Percentiles rank a stretch among this genome's conserved stretches.
phyloP scores from a whole-genome alignment of 1,140 invertebrate genomes.

The Drosophila repletoides region DNA sequence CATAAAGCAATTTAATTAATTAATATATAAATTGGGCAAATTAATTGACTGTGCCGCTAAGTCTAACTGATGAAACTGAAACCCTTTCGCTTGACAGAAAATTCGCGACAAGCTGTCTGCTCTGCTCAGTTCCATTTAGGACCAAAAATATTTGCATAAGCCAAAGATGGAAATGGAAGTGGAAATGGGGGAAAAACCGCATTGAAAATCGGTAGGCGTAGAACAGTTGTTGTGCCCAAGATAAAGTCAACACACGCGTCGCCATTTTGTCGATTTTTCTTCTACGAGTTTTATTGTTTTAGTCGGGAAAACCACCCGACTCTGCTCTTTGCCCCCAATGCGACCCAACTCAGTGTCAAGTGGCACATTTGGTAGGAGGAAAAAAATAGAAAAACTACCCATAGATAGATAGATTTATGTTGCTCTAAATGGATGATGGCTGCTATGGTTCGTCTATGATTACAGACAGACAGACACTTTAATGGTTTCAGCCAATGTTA shows the following conservation, averaged over 20 bases:
- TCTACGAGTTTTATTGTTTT: slow-evolving; percentile 57
- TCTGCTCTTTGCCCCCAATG: not conserved
- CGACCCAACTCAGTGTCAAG: slow-evolving; percentile 11
- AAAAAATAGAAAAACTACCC: slow-evolving; percentile 3
- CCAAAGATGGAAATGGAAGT: not conserved
- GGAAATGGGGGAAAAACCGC: slow-evolving; percentile 9
- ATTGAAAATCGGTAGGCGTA: slow-evolving; percentile 3
- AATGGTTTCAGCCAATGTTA: slow-evolving; percentile 30
- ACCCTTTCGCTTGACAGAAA: not conserved
- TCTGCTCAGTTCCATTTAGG: not conserved
- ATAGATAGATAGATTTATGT: slow-evolving; percentile 26
- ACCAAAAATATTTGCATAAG: slow-evolving; percentile 34
- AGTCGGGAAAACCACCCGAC: slow-evolving; percentile 18
- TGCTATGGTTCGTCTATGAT: slow-evolving; percentile 7
- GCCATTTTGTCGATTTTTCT: slow-evolving; percentile 51
- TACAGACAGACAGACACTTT: slow-evolving; percentile 48
- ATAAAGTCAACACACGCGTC: slow-evolving; percentile 44
- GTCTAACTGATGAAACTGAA: not conserved
- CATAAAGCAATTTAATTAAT: slow-evolving; percentile 9
- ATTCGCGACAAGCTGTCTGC: slow-evolving; percentile 14
- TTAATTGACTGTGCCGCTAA: slow-evolving; percentile 10
- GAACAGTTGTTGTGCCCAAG: slow-evolving; percentile 1
- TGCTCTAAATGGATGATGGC: slow-evolving; percentile 24
- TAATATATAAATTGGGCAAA: slow-evolving; percentile 4
- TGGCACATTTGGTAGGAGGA: not conserved